These are phyloP conservation scores for Leptinotarsa texana DNA, from an alignment of 1,140 invertebrate species.

Conservation along the genomic window DNA sequence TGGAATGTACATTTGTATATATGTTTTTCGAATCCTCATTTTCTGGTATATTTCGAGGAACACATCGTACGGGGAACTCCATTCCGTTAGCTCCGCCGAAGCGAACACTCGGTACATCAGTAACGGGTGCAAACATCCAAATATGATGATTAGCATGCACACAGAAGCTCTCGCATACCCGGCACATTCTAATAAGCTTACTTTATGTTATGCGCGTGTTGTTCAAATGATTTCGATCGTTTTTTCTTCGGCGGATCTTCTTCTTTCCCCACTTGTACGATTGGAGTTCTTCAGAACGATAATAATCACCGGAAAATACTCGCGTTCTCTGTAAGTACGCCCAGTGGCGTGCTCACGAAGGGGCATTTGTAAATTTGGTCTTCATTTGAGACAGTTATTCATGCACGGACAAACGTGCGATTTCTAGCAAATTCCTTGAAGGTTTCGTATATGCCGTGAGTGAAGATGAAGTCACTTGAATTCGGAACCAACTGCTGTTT, in stretches of 20 bases:
- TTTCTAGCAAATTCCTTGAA: too few relatives aligned
- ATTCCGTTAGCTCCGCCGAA: not conserved
- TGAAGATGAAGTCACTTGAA: too few relatives aligned
- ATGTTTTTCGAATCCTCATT: not conserved
- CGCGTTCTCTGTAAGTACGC: conserved; percentile 23
- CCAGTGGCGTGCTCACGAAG: not conserved
- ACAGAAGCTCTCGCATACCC: conserved; percentile 7
- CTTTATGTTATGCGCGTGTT: conserved; percentile 20
- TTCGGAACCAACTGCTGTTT: too few relatives aligned
- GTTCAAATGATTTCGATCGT: conserved; percentile 13
- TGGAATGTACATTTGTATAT: not conserved
- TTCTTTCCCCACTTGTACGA: conserved; percentile 17
- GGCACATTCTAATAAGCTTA: conserved; percentile 26
- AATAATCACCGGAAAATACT: conserved; percentile 27
- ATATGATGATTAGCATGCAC: conserved; percentile 24
- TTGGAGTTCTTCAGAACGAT: conserved; percentile 29
- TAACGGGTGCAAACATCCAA: conserved; percentile 19
- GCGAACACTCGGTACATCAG: conserved; percentile 9
- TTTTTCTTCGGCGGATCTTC: conserved; percentile 19
- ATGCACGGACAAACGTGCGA: too few relatives aligned
- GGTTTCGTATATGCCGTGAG: too few relatives aligned
- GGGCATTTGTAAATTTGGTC: too few relatives aligned
- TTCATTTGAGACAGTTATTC: too few relatives aligned
- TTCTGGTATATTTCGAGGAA: not conserved
- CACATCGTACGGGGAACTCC: not conserved